Percentiles rank a stretch among this genome's conserved stretches.
Evolutionary conservation across 1,140 invertebrate species (phyloP).

Genomic region (Plutomurus gul): DNA sequence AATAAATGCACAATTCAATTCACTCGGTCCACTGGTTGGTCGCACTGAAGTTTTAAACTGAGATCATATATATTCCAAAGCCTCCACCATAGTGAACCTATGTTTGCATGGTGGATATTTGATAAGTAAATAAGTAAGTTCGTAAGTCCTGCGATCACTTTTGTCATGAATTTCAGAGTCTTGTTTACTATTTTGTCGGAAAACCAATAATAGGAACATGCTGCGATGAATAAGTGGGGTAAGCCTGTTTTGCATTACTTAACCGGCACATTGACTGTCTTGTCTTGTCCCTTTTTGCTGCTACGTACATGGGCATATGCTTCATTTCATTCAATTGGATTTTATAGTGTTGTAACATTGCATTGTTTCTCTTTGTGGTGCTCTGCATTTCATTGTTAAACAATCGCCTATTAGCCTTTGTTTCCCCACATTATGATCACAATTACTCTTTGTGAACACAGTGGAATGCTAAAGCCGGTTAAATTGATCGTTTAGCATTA

Average conservation of each 20-base stretch:
- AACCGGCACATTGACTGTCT: neutral
- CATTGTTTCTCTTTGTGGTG: neutral
- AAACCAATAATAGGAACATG: neutral
- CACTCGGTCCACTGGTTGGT: neutral
- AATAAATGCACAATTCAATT: constrained; percentile 18
- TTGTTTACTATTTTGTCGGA: neutral
- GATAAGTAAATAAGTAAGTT: too few relatives aligned
- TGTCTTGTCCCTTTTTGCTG: too few relatives aligned
- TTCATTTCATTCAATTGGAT: neutral
- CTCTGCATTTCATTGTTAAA: neutral
- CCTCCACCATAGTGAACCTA: too few relatives aligned
- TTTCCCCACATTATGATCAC: neutral
- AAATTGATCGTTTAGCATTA: too few relatives aligned
- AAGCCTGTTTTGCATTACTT: constrained; percentile 3
- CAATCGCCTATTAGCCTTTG: neutral
- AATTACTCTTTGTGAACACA: constrained; percentile 4
- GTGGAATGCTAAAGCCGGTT: too few relatives aligned
- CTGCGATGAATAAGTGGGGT: neutral
- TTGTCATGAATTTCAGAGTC: neutral
- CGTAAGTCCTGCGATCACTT: neutral
- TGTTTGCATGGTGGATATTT: too few relatives aligned
- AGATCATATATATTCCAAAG: neutral
- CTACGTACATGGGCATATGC: neutral
- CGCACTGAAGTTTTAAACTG: too few relatives aligned
- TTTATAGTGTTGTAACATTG: neutral